Conservation (phyloP, 2,113 vertebrate genomes). For the Ochotona princeps region DNA sequence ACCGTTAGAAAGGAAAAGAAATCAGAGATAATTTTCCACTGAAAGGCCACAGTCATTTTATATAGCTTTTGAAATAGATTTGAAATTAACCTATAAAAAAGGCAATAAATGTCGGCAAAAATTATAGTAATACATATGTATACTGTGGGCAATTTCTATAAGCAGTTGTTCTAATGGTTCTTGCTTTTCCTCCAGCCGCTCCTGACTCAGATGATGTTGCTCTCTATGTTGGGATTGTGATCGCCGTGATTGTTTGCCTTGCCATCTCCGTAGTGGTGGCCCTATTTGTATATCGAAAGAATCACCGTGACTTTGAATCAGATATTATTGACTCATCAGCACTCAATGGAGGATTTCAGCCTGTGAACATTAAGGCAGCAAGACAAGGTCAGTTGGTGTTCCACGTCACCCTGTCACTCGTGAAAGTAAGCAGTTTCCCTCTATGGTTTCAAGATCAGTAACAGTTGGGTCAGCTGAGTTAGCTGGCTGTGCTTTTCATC, state of each 20-base stretch:
- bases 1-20: slow-evolving; percentile 76
- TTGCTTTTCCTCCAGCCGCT: slow-evolving; percentile 87
- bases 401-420: not conserved
- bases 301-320: slow-evolving; percentile 95
- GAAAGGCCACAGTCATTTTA: slow-evolving; percentile 77
- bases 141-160: slow-evolving; percentile 60
- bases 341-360: slow-evolving; percentile 95
- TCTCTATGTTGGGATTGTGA: slow-evolving; percentile 94
- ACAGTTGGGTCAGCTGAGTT: not conserved
- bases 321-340: slow-evolving; percentile 96
- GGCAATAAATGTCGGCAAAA: slow-evolving; percentile 79
- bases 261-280: slow-evolving; percentile 94
- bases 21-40: slow-evolving; percentile 74
- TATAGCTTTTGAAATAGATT: slow-evolving; percentile 81
- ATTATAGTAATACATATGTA: slow-evolving; percentile 14
- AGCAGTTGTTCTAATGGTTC: slow-evolving; percentile 30
- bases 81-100: slow-evolving; percentile 84
- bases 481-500: not conserved
- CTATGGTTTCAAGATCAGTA: not conserved
- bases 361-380: slow-evolving; percentile 96
- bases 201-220: slow-evolving; percentile 95
- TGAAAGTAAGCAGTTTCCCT: accelerated
- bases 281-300: slow-evolving; percentile 96
- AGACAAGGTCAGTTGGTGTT: slow-evolving; percentile 90
- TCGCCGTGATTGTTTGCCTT: slow-evolving; percentile 95